phyloP scores from a whole-genome alignment of 2,113 vertebrate genomes.

The Gymnorhina tibicen region DNA sequence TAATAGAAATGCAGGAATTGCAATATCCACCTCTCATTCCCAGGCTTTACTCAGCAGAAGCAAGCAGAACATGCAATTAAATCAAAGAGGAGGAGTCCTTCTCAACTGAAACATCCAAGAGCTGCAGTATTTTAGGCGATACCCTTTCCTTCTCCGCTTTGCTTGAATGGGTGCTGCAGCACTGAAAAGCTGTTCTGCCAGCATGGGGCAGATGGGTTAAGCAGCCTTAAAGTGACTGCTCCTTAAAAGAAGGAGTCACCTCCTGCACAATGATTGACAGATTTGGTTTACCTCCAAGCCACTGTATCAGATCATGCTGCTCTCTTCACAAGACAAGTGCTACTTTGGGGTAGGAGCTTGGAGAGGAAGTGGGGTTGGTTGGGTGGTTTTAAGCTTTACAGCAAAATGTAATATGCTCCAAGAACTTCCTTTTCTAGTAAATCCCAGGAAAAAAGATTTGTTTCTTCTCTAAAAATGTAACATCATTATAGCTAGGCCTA shows the following conservation, averaged over 20 bases:
- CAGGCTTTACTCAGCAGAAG: not conserved
- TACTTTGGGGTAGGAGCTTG: not conserved
- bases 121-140: not conserved
- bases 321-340: not conserved
- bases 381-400: not conserved
- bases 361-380: not conserved
- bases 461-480: not conserved
- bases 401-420: not conserved
- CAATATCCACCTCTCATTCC: not conserved
- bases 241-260: not conserved
- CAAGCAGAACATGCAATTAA: not conserved
- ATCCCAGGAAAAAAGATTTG: not conserved
- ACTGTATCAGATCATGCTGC: not conserved
- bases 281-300: not conserved
- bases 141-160: not conserved
- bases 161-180: not conserved
- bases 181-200: not conserved
- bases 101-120: not conserved
- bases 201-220: not conserved
- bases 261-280: not conserved
- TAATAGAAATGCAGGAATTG: not conserved
- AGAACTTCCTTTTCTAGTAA: not conserved
- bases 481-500: not conserved
- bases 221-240: not conserved
- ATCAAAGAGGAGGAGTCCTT: not conserved